Percentiles rank a stretch among this genome's conserved stretches.
Conservation (phyloP, 30 jellyfish, hydroid and myxozoan genomes). For the Pelagia noctiluca region DNA sequence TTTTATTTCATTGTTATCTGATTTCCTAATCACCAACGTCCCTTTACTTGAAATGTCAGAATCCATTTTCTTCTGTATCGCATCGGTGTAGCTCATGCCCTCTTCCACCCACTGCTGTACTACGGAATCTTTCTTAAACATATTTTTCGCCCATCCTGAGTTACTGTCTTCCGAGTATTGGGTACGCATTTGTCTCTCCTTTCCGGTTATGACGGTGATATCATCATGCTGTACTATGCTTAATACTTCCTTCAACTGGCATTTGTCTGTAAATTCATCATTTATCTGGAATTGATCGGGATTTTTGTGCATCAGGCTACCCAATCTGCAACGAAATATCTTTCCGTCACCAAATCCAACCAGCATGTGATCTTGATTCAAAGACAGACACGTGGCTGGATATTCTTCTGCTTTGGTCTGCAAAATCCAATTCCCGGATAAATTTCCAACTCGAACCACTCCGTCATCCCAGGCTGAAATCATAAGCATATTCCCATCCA, state of each 20-base stretch:
- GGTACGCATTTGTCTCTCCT: conserved; percentile 40
- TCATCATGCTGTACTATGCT: conserved; percentile 5
- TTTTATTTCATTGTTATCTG: background rate
- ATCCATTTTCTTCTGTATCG: conserved; percentile 48
- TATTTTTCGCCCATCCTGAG: conserved; percentile 38
- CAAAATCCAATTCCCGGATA: conserved; percentile 20
- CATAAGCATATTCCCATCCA: conserved; percentile 2
- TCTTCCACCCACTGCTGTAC: conserved; percentile 44
- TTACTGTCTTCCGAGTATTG: conserved; percentile 50
- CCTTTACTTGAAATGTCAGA: conserved; percentile 47
- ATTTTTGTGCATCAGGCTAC: background rate
- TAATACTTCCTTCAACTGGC: conserved; percentile 15
- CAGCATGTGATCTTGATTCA: background rate
- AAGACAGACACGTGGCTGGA: conserved; percentile 24
- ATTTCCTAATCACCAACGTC: background rate
- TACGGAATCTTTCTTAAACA: conserved; percentile 16
- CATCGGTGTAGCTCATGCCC: conserved; percentile 40
- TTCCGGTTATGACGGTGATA: conserved; percentile 17
- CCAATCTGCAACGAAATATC: background rate
- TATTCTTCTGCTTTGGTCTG: background rate
- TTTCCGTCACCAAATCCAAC: conserved; percentile 43
- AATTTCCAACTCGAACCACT: conserved; percentile 19
- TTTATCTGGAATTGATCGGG: background rate
- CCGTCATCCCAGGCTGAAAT: conserved; percentile 64
- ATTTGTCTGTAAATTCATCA: background rate